These are phyloP conservation scores for Riptortus pedestris DNA, from an alignment of 1,140 invertebrate genomes.

Conservation along the genomic window DNA sequence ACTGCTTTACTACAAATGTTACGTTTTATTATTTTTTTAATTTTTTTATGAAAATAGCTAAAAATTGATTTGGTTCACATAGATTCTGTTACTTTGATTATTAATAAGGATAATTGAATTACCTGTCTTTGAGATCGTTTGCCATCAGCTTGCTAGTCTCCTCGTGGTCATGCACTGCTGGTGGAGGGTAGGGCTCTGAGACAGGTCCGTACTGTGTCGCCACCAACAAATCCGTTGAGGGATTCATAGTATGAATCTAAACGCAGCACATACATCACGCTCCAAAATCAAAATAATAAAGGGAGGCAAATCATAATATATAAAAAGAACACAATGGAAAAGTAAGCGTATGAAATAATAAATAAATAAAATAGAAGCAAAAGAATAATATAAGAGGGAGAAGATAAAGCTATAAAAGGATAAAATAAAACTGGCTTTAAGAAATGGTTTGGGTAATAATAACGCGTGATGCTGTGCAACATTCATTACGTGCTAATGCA, in stretches of 20 bases:
- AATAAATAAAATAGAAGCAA: slow-evolving; percentile 5
- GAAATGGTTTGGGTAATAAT: slow-evolving; percentile 2
- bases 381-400: background rate
- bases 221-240: slow-evolving; percentile 58
- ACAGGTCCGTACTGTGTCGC: slow-evolving; percentile 57
- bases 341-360: background rate
- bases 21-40: too few species aligned
- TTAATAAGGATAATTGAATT: too few species aligned
- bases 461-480: slow-evolving; percentile 22
- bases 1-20: too few species aligned
- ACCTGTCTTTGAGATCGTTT: slow-evolving; percentile 53
- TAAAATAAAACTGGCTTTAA: background rate
- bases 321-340: slow-evolving; percentile 19
- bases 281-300: slow-evolving; percentile 27
- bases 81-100: too few species aligned
- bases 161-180: slow-evolving; percentile 43
- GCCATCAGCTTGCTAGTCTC: slow-evolving; percentile 56
- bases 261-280: slow-evolving; percentile 27
- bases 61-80: too few species aligned
- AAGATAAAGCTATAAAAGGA: background rate
- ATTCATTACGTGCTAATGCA: slow-evolving; percentile 6
- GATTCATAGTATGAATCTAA: slow-evolving; percentile 42
- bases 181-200: slow-evolving; percentile 47
- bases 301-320: background rate
- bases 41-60: too few species aligned